Evolutionary conservation across 2,888 invertebrate genomes (phyloP).

Genomic region (Escarpia spicata): DNA sequence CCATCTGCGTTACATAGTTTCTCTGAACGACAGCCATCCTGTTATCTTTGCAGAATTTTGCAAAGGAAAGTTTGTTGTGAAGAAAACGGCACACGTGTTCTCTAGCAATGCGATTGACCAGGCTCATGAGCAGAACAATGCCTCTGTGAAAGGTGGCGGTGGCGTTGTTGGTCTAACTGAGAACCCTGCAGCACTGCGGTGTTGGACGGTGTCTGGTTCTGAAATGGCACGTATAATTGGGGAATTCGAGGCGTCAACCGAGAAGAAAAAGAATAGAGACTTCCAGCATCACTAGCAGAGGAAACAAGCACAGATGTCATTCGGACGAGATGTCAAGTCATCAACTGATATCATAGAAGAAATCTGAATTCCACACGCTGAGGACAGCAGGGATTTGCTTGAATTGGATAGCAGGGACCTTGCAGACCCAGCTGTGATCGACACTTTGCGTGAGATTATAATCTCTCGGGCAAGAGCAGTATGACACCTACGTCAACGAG

Average conservation of each 20-base stretch:
- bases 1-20: no score
- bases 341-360: constrained; percentile 27
- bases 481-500: no score
- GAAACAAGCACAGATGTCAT: constrained; percentile 33
- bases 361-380: constrained; percentile 37
- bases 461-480: no score
- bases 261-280: constrained; percentile 25
- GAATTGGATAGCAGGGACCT: neutral
- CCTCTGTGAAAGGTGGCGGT: constrained; percentile 35
- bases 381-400: constrained; percentile 23
- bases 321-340: constrained; percentile 31
- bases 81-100: constrained; percentile 30
- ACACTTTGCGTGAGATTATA: neutral
- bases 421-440: neutral
- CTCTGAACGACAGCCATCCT: neutral
- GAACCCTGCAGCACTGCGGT: constrained; percentile 33
- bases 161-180: constrained; percentile 40
- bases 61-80: neutral
- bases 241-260: constrained; percentile 31
- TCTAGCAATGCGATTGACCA: constrained; percentile 41
- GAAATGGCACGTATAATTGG: constrained; percentile 36
- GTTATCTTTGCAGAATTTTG: neutral
- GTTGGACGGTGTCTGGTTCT: constrained; percentile 38
- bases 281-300: constrained; percentile 38
- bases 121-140: constrained; percentile 42